These are phyloP conservation scores for Tetraodon nigroviridis DNA, from an alignment of 2,113 vertebrate species.

Conservation along the genomic window DNA sequence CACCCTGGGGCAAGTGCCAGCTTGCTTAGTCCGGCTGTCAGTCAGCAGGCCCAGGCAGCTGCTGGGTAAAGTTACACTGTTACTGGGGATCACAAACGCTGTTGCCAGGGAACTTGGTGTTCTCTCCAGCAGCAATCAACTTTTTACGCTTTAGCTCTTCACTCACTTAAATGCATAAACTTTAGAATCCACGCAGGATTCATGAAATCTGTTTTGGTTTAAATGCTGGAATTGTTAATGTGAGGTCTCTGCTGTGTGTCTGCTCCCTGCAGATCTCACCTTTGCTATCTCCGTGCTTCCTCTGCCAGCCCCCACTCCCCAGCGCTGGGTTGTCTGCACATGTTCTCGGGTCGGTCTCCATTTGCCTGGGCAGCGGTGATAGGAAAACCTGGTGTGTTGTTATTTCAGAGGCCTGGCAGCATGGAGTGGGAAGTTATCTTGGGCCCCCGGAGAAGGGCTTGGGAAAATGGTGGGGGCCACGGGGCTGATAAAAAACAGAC, in stretches of 20 bases:
- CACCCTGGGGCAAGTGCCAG: conserved; percentile 57
- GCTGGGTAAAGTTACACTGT: conserved; percentile 59
- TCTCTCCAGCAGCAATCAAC: conserved; percentile 9
- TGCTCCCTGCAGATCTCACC: conserved; percentile 42
- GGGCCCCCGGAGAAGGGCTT: conserved; percentile 51
- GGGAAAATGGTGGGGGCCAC: conserved; percentile 40
- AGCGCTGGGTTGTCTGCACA: conserved; percentile 58
- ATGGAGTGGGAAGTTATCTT: conserved; percentile 58
- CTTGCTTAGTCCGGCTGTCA: conserved; percentile 52
- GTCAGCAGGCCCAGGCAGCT: conserved; percentile 63
- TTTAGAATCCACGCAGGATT: neutral
- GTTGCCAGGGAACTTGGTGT: conserved; percentile 47
- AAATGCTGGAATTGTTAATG: conserved; percentile 23
- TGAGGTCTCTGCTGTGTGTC: conserved; percentile 30
- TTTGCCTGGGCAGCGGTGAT: conserved; percentile 52
- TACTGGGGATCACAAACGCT: conserved; percentile 28
- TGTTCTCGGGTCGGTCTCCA: conserved; percentile 61
- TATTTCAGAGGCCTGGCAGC: conserved; percentile 62
- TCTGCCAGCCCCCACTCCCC: neutral
- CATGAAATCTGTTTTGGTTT: neutral
- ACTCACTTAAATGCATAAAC: conserved; percentile 5
- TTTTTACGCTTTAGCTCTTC: neutral
- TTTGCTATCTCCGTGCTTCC: conserved; percentile 56
- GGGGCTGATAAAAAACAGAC: conserved; percentile 61
- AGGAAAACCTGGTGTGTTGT: conserved; percentile 68